Conservation (phyloP, 2,888 invertebrate genomes). For the Orchestes rusci region DNA sequence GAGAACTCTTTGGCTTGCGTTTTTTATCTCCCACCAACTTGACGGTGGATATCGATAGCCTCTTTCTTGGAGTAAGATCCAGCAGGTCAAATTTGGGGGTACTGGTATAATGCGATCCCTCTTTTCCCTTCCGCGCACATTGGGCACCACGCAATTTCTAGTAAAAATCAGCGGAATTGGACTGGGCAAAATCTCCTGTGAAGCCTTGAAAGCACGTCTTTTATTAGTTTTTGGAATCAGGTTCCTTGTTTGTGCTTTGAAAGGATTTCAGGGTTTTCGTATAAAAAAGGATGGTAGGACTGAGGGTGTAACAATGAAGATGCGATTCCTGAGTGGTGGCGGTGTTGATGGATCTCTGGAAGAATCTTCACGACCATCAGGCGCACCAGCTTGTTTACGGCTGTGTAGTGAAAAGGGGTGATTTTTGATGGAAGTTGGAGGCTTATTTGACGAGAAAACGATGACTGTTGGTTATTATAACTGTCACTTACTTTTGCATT, state of each 20-base stretch:
- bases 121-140: constrained; percentile 62
- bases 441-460: constrained; percentile 18
- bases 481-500: constrained; percentile 32
- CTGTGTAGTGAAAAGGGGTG: constrained; percentile 43
- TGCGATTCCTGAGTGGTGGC: constrained; percentile 50
- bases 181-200: constrained; percentile 47
- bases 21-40: constrained; percentile 48
- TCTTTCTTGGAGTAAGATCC: constrained; percentile 52
- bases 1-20: constrained; percentile 69
- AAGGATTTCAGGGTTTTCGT: constrained; percentile 61
- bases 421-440: not conserved
- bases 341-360: constrained; percentile 65
- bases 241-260: constrained; percentile 56
- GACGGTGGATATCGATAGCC: constrained; percentile 68
- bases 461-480: constrained; percentile 25
- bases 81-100: constrained; percentile 49
- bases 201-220: constrained; percentile 72
- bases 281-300: constrained; percentile 25
- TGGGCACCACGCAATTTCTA: constrained; percentile 51
- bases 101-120: constrained; percentile 51
- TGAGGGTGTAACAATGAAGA: constrained; percentile 62
- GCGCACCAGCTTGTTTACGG: constrained; percentile 75
- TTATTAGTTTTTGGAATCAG: constrained; percentile 64
- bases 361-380: constrained; percentile 70
- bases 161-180: constrained; percentile 46